Evolutionary conservation across 2,888 invertebrate species (phyloP), one percentile per base, ranked within the genome.

Genomic region (Boloria selene): DNA sequence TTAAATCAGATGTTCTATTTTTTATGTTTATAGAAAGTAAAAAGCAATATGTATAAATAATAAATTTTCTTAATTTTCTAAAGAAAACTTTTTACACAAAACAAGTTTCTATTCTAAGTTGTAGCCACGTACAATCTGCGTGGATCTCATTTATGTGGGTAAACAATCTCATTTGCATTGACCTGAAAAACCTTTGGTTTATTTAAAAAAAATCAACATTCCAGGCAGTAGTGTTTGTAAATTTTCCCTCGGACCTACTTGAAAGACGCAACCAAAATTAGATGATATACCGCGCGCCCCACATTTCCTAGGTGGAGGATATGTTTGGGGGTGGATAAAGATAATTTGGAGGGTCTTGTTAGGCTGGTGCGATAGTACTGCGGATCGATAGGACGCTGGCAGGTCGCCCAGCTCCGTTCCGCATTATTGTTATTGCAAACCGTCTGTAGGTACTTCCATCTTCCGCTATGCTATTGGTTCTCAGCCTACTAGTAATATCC

Each of bases 201-300:
- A 86, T 87, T 88, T 69, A 67, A 85, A 88, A 87, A 88, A 87
- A 87, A 83, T 80, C 83, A 81, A 82, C 84, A 83, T 80, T 81
- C 79, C 76, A 70, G 77, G 83, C 60, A 85, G 86, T 89, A 88
- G 88, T 90, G 87, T 90, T 91, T 90, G 90, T 90, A 89, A 89
- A 91, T 88, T 90, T 90, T 91, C 90, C 89, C 82, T 90, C 83
- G 91, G 91, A 92, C 91, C 91, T 91, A 92, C 88, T 91, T 92
- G 90, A 84, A 81, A 82, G 85, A 81, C 77, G 76, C 75, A 76
- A 76, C 90, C 88, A 88, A 77, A 75, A 68, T 73, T 73, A 51
- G 70, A 69, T 79, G 90, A 82, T 70, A 87, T 80, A 66, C 86
- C 80, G 68, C 78, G 74, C 72, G 77, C 77, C 74, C 71, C 82